These are phyloP conservation scores for Octonoba sinensis DNA, from an alignment of 2,888 invertebrate genomes.

Conservation along the genomic window DNA sequence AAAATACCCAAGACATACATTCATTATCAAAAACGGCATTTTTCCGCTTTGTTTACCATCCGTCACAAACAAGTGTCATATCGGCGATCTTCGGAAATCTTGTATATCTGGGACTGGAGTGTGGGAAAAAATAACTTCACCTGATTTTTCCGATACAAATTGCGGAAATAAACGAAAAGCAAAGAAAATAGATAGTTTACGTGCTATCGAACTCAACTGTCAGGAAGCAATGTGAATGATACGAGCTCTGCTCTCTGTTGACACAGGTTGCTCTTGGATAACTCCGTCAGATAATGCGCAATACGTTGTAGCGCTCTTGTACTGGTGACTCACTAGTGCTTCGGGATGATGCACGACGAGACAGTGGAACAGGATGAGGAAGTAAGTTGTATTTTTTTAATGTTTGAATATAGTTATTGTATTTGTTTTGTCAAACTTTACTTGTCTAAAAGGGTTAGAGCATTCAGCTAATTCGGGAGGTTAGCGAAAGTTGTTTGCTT, in stretches of 20 bases:
- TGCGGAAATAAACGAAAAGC: slow-evolving; percentile 2
- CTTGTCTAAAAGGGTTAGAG: too few species aligned
- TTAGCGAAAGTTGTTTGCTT: too few species aligned
- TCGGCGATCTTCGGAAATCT: too few species aligned
- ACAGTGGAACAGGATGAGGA: slow-evolving; percentile 28
- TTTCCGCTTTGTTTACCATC: too few species aligned
- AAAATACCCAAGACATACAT: too few species aligned
- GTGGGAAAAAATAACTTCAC: background rate
- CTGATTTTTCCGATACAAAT: too few species aligned
- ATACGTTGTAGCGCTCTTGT: slow-evolving; percentile 13
- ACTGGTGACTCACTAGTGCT: slow-evolving; percentile 32
- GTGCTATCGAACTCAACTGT: background rate
- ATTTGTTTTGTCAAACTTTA: too few species aligned
- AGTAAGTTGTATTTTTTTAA: slow-evolving; percentile 14
- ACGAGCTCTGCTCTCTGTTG: slow-evolving; percentile 18
- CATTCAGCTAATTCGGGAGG: too few species aligned
- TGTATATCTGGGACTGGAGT: background rate
- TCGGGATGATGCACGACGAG: slow-evolving; percentile 3
- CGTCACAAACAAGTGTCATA: too few species aligned
- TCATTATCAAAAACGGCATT: too few species aligned
- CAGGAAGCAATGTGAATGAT: slow-evolving; percentile 7
- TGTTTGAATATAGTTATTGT: too few species aligned
- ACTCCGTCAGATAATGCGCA: slow-evolving; percentile 31
- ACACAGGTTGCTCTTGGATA: slow-evolving; percentile 35
- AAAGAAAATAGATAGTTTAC: background rate